Percentiles rank a stretch among this genome's conserved stretches.
Evolutionary conservation across 2,113 vertebrate species (phyloP).

Genomic region (Sardina pilchardus): DNA sequence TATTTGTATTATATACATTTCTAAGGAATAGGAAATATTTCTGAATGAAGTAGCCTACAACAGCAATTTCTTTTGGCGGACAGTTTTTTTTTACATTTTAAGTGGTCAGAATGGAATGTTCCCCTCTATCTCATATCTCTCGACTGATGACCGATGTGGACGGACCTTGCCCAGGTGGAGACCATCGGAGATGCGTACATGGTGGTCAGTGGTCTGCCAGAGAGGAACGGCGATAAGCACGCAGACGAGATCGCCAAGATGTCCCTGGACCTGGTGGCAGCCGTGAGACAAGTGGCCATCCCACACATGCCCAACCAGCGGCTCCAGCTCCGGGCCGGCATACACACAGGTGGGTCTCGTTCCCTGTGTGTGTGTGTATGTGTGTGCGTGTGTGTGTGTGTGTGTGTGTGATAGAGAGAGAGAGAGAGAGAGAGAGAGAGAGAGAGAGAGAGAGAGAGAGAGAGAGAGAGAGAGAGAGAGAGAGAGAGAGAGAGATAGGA

Average conservation of each 20-base stretch:
- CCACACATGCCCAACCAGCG: constrained; percentile 79
- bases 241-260: constrained; percentile 85
- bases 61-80: no score
- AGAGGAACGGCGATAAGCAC: constrained; percentile 79
- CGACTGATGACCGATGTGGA: neutral
- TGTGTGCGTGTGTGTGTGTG: neutral
- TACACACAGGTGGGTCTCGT: constrained; percentile 79
- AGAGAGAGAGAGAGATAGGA: no score
- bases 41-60: neutral
- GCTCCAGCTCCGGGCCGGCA: constrained; percentile 81
- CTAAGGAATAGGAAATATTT: neutral
- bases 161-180: constrained; percentile 72
- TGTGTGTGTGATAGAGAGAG: no score
- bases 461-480: no score
- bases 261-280: constrained; percentile 86
- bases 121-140: neutral
- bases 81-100: neutral
- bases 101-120: neutral
- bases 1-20: no score
- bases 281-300: constrained; percentile 79
- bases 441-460: no score
- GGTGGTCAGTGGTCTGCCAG: constrained; percentile 86
- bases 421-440: no score
- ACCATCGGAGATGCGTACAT: constrained; percentile 90
- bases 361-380: neutral